Base-by-base conservation (phyloP, 2,113 vertebrate genomes). In the Platanista minor region DNA sequence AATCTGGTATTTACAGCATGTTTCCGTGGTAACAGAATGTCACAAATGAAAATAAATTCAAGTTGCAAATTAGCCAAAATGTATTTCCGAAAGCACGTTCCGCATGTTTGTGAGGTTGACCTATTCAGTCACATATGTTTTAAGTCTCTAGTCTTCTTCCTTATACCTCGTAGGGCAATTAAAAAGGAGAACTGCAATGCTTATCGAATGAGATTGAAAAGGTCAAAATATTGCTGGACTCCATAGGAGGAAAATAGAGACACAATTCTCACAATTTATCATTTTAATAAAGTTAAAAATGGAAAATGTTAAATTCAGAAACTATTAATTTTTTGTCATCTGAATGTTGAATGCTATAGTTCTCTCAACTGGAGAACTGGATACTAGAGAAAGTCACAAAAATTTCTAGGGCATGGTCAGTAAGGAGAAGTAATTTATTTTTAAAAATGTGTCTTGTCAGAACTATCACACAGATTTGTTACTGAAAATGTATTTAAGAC, bases 1-100 rank as follows among this genome's bases (percentile, higher is more conserved):
- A 98, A 98, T 86, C 59, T 96, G 74, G 39, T 96, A 92, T 97
- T 97, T 98, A 97, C 75, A 82, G 59, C 86, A 20, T 94, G 90
- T 97, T 96, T 94, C 97, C 91, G 97, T 92, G 95, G 97, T 84
- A 97, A 98, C 54, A 97, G 81, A 92, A 89, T 88, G 93, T 91
- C 93, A 97, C 92, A 93, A 95, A 97, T 96, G 46, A 97, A 97
- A 98, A 96, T 96, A 98, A 93, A 96, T 46, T 96, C 90, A 57
- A 86, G 84, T 94, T 97, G 78, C 85, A 94, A 98, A 98, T 94
- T 95, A 91, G n/a, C 71, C 75, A 86, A 81, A 93, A 93, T 96
- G 95, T 92, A 95, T 92, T 96, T 27, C 92, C 84, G 54, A 78
- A 98, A 91, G 18, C 46, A 39, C 96, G 78, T 66, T 25, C 62